These are phyloP conservation scores for Mesoclemmys tuberculata DNA, from an alignment of 2,113 vertebrate genomes.

Conservation along the genomic window DNA sequence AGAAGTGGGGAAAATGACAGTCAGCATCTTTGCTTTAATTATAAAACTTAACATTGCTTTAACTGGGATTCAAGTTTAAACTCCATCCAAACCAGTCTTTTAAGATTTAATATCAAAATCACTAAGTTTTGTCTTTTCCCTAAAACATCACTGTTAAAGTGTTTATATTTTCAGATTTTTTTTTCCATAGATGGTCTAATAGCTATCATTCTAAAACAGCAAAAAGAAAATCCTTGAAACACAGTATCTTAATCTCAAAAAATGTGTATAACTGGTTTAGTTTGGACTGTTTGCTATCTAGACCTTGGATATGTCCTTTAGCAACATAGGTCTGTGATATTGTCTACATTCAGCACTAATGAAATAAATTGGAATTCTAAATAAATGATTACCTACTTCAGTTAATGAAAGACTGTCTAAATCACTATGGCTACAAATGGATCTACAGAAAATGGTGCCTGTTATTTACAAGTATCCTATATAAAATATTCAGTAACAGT, in stretches of 20 bases:
- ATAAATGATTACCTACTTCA: slow-evolving; percentile 17
- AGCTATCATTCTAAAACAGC: slow-evolving; percentile 23
- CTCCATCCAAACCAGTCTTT: not conserved
- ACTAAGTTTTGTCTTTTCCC: not conserved
- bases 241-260: slow-evolving; percentile 19
- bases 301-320: not conserved
- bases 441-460: not conserved
- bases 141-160: not conserved
- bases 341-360: not conserved
- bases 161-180: not conserved
- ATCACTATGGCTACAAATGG: slow-evolving; percentile 2
- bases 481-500: slow-evolving; percentile 27
- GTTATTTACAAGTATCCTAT: not conserved
- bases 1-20: slow-evolving; percentile 26
- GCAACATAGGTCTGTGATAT: not conserved
- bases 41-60: slow-evolving; percentile 34
- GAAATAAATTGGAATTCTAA: not conserved
- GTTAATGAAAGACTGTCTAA: slow-evolving; percentile 19
- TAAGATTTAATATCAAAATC: not conserved
- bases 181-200: not conserved
- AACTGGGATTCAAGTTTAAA: not conserved
- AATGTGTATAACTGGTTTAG: not conserved
- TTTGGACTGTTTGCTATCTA: not conserved
- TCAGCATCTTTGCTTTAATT: slow-evolving; percentile 40
- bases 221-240: not conserved